A percentile compares a stretch with the other conserved stretches of the same genome.
Evolutionary conservation across 1,140 invertebrate genomes (phyloP).

Genomic region (Drosophila carrolli): DNA sequence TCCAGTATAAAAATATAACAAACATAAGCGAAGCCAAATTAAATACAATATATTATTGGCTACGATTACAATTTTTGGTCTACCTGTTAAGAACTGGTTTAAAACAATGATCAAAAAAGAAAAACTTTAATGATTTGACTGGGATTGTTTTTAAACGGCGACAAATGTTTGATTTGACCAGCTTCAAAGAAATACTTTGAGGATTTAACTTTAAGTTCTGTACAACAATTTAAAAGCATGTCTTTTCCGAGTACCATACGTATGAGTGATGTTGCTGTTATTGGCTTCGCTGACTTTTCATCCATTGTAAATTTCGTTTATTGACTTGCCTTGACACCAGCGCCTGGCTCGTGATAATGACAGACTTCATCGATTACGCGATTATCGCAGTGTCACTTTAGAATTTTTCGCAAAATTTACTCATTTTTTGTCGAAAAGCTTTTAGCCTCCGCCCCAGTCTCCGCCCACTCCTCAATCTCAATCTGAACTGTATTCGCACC

Average conservation of each 20-base stretch:
- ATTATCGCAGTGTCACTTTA: constrained; percentile 81
- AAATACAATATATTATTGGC: too few species aligned
- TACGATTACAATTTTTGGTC: neutral
- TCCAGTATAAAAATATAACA: too few species aligned
- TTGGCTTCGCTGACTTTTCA: constrained; percentile 46
- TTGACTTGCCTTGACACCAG: constrained; percentile 54
- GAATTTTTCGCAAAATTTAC: constrained; percentile 65
- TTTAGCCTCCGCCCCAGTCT: constrained; percentile 54
- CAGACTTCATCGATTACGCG: constrained; percentile 83
- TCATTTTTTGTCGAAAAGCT: constrained; percentile 74
- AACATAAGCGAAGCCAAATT: too few species aligned
- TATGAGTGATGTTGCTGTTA: constrained; percentile 53
- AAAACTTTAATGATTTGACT: too few species aligned
- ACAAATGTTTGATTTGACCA: neutral
- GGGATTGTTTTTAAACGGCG: too few species aligned
- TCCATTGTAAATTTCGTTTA: constrained; percentile 66
- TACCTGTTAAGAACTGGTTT: constrained; percentile 21
- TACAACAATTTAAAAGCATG: neutral
- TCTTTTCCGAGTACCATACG: neutral
- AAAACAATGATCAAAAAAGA: neutral
- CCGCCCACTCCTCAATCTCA: constrained; percentile 6
- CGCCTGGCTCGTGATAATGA: constrained; percentile 72
- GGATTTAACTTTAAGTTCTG: neutral
- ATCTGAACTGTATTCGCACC: constrained; percentile 13
- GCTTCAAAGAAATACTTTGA: neutral